Evolutionary conservation across 2,113 vertebrate species (phyloP).

Genomic region (Microcebus jonahi): DNA sequence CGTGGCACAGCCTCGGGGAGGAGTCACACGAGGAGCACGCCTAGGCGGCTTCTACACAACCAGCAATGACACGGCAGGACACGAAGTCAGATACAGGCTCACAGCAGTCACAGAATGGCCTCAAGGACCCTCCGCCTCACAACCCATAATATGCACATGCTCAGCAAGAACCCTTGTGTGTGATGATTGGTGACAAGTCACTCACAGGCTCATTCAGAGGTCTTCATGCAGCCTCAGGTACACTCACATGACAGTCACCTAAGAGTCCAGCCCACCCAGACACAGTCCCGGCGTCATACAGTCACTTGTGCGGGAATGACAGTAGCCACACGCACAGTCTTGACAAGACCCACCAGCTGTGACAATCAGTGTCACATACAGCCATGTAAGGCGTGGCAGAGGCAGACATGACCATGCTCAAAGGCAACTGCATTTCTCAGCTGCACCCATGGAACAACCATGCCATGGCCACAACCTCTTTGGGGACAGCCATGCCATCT

Average conservation of each 20-base stretch:
- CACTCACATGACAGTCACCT: neutral
- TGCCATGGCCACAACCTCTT: neutral
- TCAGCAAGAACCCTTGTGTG: accelerated
- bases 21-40: neutral
- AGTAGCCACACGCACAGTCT: neutral
- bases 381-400: neutral
- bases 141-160: accelerated
- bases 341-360: neutral
- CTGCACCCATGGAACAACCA: too few relatives aligned
- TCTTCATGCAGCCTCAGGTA: neutral
- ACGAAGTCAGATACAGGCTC: neutral
- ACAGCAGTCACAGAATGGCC: neutral
- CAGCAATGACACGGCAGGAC: neutral
- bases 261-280: neutral
- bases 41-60: accelerated
- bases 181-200: accelerated
- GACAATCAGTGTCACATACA: neutral
- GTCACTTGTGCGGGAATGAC: neutral
- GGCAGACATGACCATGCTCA: neutral
- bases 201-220: neutral
- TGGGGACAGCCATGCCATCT: neutral
- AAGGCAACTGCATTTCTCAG: accelerated
- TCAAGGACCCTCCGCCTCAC: neutral
- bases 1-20: neutral
- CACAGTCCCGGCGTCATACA: too few relatives aligned